Evolutionary conservation across 2,113 vertebrate genomes (phyloP), one percentile per base, ranked within the genome.

Genomic region (Thalassoma bifasciatum): DNA sequence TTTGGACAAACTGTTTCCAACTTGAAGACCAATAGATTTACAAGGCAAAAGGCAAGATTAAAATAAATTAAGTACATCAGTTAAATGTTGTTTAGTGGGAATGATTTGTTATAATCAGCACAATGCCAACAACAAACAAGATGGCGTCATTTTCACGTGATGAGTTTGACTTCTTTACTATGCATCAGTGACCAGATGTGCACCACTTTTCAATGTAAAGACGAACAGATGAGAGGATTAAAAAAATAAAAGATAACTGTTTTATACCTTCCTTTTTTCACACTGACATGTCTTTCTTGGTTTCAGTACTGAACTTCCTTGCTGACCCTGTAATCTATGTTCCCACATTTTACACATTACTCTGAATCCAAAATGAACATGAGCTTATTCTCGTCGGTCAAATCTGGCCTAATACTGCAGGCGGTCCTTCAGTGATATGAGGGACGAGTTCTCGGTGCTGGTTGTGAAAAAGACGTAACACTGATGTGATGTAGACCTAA

Each of bases 11-110:
- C 53, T 30, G 44, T 73, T 85, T 76, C 59, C 56, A 82, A 77
- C 66, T 82, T 62, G 24, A 83, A 77, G 66, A 87, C 61, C 42
- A 36, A 82, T 40, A 85, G 49, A 84, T 84, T 74, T 76, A 85
- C 82, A 87, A 84, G 68, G 75, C 68, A 85, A 84, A 78, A 66
- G 59, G 77, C 37, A 49, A 83, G 52, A 84, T 77, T 71, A 4
- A 60, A 81, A 75, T 53, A 66, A 79, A 81, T 57, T 56, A 78
- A 81, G 63, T 3, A 71, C 56, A 62, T 30, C 19, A 30, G 69
- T 81, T 70, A 81, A 78, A 82, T 79, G 71, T 74, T 77, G 2
- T 47, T 75, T 67, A 83, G 53, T 63, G 61, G 6, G 46, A 80
- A 83, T 53, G 46, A 30, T 69, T 34, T 63, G 17, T 46, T 53